Conservation (phyloP, 2,888 invertebrate genomes). For the Hecatera dysodea region DNA sequence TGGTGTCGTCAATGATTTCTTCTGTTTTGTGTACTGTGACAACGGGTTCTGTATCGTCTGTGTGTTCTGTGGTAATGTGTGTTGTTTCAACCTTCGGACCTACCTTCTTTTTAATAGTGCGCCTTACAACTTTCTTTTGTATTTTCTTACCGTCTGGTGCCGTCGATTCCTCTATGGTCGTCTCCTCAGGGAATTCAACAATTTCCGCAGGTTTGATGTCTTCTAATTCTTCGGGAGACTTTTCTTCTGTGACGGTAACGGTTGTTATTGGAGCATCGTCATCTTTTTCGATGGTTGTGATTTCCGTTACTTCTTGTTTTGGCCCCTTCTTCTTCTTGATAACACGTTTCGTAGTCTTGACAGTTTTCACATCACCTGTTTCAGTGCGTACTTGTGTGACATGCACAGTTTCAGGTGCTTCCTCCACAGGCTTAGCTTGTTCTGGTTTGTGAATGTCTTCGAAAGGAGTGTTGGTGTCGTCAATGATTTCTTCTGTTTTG, state of each 20-base stretch:
- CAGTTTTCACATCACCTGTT: constrained; percentile 20
- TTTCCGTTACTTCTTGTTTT: constrained; percentile 1
- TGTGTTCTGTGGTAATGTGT: constrained; percentile 50
- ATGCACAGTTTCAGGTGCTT: neutral
- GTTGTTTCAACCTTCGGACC: constrained; percentile 41
- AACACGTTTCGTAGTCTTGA: constrained; percentile 37
- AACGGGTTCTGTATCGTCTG: constrained; percentile 60
- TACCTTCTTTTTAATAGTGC: constrained; percentile 48
- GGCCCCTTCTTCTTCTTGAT: constrained; percentile 1
- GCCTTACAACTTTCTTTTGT: constrained; percentile 57
- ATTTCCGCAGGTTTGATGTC: constrained; percentile 44
- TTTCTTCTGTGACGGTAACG: constrained; percentile 39
- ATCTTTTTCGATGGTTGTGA: constrained; percentile 57
- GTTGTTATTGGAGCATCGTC: constrained; percentile 49
- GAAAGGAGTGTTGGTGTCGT: constrained; percentile 65
- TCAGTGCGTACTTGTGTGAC: constrained; percentile 62
- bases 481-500: constrained; percentile 72
- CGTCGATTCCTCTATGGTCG: constrained; percentile 54
- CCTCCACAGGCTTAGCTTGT: neutral
- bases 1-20: neutral
- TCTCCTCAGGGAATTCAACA: constrained; percentile 69
- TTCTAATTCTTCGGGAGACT: constrained; percentile 31
- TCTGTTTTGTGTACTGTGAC: constrained; percentile 66
- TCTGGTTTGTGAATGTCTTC: constrained; percentile 33
- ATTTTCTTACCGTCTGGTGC: constrained; percentile 73